phyloP scores from a whole-genome alignment of 2,113 vertebrate species.

The Oreotrochilus melanogaster region DNA sequence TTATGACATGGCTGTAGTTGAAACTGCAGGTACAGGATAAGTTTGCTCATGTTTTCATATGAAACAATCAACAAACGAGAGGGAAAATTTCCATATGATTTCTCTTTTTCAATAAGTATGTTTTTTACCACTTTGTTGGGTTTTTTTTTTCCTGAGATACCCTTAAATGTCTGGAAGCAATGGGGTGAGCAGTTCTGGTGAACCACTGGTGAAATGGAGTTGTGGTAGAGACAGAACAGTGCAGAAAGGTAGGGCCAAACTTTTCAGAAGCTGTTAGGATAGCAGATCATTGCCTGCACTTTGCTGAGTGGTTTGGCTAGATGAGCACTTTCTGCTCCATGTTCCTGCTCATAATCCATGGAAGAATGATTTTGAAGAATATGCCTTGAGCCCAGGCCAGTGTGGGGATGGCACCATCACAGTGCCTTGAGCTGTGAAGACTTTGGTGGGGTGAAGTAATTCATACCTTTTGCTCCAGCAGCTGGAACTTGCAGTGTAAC shows the following conservation, averaged over 20 bases:
- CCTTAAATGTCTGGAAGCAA: background rate
- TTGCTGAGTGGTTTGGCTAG: background rate
- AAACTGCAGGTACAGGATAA: background rate
- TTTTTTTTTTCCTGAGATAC: background rate
- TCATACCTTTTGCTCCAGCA: background rate
- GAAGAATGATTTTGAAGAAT: background rate
- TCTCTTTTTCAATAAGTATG: background rate
- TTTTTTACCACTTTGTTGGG: background rate
- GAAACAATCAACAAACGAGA: background rate
- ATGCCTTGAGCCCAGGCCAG: background rate
- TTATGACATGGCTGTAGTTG: background rate
- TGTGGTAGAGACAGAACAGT: background rate
- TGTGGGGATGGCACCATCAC: background rate
- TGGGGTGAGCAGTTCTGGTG: background rate
- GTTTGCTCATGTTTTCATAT: background rate
- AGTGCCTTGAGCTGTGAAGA: background rate
- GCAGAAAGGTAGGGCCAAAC: background rate
- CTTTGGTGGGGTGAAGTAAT: background rate
- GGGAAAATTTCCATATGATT: background rate
- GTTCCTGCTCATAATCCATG: accelerated
- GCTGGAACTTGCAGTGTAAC: background rate
- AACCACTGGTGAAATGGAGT: background rate
- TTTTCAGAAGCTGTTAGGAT: background rate
- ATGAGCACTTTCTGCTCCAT: background rate
- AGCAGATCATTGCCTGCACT: accelerated